Conservation (phyloP, 2,888 invertebrate species). For the Cynaeus angustus region DNA sequence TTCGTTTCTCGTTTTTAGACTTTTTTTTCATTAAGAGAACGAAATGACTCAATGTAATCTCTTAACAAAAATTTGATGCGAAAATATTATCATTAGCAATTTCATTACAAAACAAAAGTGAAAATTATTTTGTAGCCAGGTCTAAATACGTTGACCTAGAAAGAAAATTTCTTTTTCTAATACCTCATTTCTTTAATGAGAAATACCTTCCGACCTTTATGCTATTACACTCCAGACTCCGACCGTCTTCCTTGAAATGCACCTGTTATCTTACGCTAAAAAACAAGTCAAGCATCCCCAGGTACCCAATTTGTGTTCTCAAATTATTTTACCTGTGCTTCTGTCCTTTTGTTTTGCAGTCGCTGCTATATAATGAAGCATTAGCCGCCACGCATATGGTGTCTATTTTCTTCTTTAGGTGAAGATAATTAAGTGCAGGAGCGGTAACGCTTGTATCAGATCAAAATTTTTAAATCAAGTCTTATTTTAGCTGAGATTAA, state of each 20-base stretch:
- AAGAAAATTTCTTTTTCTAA: not conserved
- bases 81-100: too few relatives aligned
- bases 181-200: not conserved
- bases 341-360: conserved; percentile 17
- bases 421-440: conserved; percentile 13
- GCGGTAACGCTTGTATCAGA: not conserved
- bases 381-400: conserved; percentile 14
- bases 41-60: too few relatives aligned
- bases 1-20: too few relatives aligned
- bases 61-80: too few relatives aligned
- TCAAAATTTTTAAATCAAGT: conserved; percentile 7
- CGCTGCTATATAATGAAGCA: conserved; percentile 11
- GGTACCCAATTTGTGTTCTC: conserved; percentile 22
- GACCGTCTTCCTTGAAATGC: conserved; percentile 4
- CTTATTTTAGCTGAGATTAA: conserved; percentile 5
- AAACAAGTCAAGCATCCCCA: not conserved
- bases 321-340: conserved; percentile 13
- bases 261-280: conserved; percentile 14
- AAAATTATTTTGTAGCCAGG: too few relatives aligned
- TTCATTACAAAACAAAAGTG: too few relatives aligned
- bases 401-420: conserved; percentile 11
- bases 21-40: too few relatives aligned
- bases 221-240: conserved; percentile 4
- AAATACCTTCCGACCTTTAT: not conserved
- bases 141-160: too few relatives aligned